Conservation (phyloP, 2,797 vertebrate genomes). For the Tadarida brasiliensis region DNA sequence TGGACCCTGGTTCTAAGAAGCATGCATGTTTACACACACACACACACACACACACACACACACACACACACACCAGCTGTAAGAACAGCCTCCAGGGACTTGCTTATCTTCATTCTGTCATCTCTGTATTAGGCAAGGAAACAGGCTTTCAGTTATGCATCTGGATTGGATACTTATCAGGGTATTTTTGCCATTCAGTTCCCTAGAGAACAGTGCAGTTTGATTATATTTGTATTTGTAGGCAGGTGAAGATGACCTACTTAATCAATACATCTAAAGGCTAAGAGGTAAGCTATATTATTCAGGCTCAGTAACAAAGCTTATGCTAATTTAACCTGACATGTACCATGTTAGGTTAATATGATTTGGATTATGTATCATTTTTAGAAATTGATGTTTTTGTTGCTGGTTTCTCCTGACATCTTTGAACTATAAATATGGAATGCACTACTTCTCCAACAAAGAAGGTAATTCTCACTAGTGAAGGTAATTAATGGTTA, state of each 20-base stretch:
- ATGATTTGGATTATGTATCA: slow-evolving; percentile 75
- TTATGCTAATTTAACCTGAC: slow-evolving; percentile 80
- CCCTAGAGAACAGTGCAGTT: slow-evolving; percentile 70
- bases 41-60: background rate
- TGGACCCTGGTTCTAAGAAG: slow-evolving; percentile 28
- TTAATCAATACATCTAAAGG: slow-evolving; percentile 79
- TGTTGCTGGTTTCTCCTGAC: slow-evolving; percentile 70
- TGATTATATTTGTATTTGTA: slow-evolving; percentile 80
- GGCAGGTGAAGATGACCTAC: slow-evolving; percentile 74
- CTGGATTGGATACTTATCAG: slow-evolving; percentile 31
- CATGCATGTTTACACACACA: background rate
- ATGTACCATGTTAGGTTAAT: slow-evolving; percentile 76
- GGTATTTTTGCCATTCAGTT: slow-evolving; percentile 11
- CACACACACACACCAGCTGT: background rate
- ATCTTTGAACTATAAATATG: slow-evolving; percentile 83
- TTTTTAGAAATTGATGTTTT: slow-evolving; percentile 80
- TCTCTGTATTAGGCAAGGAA: slow-evolving; percentile 28
- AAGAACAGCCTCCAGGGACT: background rate
- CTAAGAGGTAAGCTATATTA: slow-evolving; percentile 75
- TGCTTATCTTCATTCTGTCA: slow-evolving; percentile 47
- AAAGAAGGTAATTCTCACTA: slow-evolving; percentile 84
- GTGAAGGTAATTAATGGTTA: slow-evolving; percentile 87
- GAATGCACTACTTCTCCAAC: slow-evolving; percentile 83
- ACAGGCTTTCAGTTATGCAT: slow-evolving; percentile 41
- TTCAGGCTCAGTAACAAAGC: slow-evolving; percentile 73